Percentiles rank a stretch among this genome's conserved stretches.
Evolutionary conservation across 2,888 invertebrate genomes (phyloP).

Genomic region (Hyposoter dolosus): DNA sequence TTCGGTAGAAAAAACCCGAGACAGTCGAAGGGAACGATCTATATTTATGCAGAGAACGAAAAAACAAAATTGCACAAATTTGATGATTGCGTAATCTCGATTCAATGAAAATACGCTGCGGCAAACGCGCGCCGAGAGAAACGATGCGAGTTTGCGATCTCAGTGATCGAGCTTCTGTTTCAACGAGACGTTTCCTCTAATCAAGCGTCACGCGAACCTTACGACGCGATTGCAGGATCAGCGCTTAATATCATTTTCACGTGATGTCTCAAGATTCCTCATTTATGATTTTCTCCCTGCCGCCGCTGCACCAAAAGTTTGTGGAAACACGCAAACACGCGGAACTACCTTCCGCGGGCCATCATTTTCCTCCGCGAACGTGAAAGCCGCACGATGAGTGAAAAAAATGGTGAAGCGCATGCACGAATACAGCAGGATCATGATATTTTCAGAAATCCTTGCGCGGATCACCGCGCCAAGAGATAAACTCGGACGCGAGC

Average conservation of each 20-base stretch:
- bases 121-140: neutral
- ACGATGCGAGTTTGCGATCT: neutral
- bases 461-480: neutral
- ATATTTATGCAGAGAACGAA: too few species aligned
- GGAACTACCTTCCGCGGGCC: neutral
- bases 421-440: neutral
- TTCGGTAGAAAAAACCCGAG: too few species aligned
- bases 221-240: neutral
- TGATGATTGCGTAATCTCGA: neutral
- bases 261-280: neutral
- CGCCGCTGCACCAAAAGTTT: neutral
- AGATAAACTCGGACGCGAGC: neutral
- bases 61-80: neutral
- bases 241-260: slow-evolving; percentile 2
- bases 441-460: neutral
- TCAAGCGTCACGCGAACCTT: slow-evolving; percentile 17
- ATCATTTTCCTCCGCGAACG: neutral
- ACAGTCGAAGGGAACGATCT: neutral
- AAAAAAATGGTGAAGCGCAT: neutral
- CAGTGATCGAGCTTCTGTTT: neutral
- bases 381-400: neutral
- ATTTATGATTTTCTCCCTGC: neutral
- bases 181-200: neutral
- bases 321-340: neutral
- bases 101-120: neutral